Conservation (phyloP, 2,888 invertebrate genomes). For the Coelogynopora nodosa region DNA sequence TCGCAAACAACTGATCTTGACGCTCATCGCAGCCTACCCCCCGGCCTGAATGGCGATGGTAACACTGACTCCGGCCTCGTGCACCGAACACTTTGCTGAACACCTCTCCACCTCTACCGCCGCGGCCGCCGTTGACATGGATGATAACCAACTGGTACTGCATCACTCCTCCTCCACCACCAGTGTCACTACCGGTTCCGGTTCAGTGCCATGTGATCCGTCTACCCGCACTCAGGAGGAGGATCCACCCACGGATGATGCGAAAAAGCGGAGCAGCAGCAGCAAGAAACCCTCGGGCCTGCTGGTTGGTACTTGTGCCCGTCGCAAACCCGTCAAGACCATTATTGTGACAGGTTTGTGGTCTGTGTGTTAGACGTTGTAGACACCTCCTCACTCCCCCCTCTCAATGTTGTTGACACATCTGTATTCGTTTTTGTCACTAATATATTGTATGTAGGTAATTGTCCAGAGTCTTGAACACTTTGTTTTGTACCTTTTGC, state of each 20-base stretch:
- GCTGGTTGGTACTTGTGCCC: background rate
- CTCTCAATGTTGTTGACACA: too few relatives aligned
- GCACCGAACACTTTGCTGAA: background rate
- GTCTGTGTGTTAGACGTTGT: too few relatives aligned
- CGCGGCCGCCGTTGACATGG: background rate
- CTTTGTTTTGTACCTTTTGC: too few relatives aligned
- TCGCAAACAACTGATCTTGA: background rate
- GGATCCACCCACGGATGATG: background rate
- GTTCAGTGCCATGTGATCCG: too few relatives aligned
- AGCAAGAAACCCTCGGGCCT: background rate
- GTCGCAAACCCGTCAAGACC: background rate
- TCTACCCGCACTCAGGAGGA: too few relatives aligned
- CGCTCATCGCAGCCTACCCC: background rate
- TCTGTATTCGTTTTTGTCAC: too few relatives aligned
- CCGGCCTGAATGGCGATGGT: background rate
- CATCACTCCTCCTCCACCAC: background rate
- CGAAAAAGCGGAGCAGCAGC: background rate
- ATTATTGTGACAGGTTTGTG: conserved; percentile 3
- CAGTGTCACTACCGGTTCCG: background rate
- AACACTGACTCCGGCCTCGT: background rate
- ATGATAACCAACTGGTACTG: background rate
- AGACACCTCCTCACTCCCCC: too few relatives aligned
- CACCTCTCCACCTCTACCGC: background rate
- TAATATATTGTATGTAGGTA: too few relatives aligned
- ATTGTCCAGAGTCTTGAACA: too few relatives aligned